phyloP scores from a whole-genome alignment of 2,113 vertebrate genomes.

The Chamaea fasciata region DNA sequence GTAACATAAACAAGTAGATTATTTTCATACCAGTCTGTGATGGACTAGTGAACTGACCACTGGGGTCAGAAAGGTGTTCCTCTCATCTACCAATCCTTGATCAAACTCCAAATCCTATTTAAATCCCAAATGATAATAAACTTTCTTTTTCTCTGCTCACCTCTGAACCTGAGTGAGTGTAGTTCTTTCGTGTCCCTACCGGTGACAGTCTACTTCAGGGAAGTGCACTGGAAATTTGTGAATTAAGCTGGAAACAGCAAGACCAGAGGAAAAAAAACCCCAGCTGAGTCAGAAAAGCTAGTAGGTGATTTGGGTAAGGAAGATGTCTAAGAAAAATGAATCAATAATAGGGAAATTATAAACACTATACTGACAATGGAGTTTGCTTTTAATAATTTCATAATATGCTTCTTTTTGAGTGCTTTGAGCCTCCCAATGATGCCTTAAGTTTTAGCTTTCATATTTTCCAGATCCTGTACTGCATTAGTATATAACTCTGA shows the following conservation, averaged over 20 bases:
- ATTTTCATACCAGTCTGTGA: too few species aligned
- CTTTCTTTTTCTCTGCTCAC: too few species aligned
- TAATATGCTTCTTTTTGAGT: neutral
- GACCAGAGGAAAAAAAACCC: accelerated
- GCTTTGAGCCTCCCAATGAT: neutral
- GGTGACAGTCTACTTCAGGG: neutral
- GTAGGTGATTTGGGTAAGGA: neutral
- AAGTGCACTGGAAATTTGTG: neutral
- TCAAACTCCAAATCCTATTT: too few species aligned
- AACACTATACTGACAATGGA: neutral
- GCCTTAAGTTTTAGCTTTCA: neutral
- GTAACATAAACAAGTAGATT: too few species aligned
- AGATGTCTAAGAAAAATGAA: neutral
- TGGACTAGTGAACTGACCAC: too few species aligned
- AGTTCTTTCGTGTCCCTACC: too few species aligned
- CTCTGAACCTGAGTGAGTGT: too few species aligned
- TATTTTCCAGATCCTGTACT: neutral
- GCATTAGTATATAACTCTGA: neutral
- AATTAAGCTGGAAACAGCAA: neutral
- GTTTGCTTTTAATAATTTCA: neutral
- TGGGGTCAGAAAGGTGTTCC: too few species aligned
- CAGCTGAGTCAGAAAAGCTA: neutral
- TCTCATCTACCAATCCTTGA: too few species aligned
- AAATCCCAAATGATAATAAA: too few species aligned
- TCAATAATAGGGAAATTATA: neutral